A percentile compares a stretch with the other conserved stretches of the same genome.
Conservation (phyloP, 2,888 invertebrate genomes). For the Aleiodes alternator region DNA sequence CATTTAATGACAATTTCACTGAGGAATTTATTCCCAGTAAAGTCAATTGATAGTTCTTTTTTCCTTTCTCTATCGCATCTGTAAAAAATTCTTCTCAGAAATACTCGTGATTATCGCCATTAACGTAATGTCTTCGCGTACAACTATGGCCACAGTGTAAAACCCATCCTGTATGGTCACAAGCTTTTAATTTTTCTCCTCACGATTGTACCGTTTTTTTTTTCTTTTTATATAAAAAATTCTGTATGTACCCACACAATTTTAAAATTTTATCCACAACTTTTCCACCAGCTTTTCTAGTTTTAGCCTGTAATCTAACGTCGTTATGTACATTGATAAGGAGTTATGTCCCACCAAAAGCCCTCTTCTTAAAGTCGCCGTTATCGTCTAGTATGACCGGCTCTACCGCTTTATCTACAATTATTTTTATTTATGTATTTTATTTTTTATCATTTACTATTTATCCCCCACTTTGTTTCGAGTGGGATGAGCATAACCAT, state of each 20-base stretch:
- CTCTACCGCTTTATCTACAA: slow-evolving; percentile 47
- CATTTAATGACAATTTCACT: slow-evolving; percentile 9
- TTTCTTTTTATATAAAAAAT: slow-evolving; percentile 47
- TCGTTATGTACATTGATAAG: slow-evolving; percentile 61
- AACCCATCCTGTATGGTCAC: slow-evolving; percentile 34
- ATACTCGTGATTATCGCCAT: slow-evolving; percentile 68
- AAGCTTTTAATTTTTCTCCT: slow-evolving; percentile 38
- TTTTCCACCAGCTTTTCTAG: slow-evolving; percentile 56
- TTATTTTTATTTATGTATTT: slow-evolving; percentile 46
- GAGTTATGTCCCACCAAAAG: slow-evolving; percentile 22
- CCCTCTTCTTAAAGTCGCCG: background rate
- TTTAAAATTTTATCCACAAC: slow-evolving; percentile 56
- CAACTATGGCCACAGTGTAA: slow-evolving; percentile 46
- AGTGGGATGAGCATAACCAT: too few relatives aligned
- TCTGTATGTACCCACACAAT: slow-evolving; percentile 36
- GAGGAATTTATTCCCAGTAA: slow-evolving; percentile 14
- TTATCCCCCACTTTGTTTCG: background rate
- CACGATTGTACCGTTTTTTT: slow-evolving; percentile 52
- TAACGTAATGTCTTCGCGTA: slow-evolving; percentile 63
- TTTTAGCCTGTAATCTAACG: slow-evolving; percentile 65
- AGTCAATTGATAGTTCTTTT: slow-evolving; percentile 38
- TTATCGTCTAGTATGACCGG: slow-evolving; percentile 37
- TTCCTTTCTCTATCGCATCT: slow-evolving; percentile 56
- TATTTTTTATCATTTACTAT: slow-evolving; percentile 14
- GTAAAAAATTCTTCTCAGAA: slow-evolving; percentile 48